These are phyloP conservation scores for Coleophora deauratella DNA, from an alignment of 2,888 invertebrate genomes.

Conservation along the genomic window DNA sequence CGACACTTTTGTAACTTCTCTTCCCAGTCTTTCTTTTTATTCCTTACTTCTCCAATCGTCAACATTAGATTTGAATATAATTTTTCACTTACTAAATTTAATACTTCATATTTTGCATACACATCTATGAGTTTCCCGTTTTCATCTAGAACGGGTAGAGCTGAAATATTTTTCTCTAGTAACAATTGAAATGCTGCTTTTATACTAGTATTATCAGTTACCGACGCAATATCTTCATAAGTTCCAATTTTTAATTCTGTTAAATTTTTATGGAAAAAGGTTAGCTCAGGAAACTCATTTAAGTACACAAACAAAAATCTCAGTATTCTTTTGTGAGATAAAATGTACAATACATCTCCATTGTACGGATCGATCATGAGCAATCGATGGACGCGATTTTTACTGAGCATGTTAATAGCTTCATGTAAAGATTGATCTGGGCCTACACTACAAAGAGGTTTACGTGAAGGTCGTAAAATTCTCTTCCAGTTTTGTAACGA, in stretches of 20 bases:
- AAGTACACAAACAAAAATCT: constrained; percentile 65
- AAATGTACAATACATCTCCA: constrained; percentile 61
- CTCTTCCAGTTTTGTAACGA: constrained; percentile 64
- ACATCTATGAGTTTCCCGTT: constrained; percentile 56
- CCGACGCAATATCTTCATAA: constrained; percentile 55
- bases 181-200: constrained; percentile 59
- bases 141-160: constrained; percentile 60
- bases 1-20: constrained; percentile 93
- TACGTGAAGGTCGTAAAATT: constrained; percentile 51
- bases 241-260: constrained; percentile 63
- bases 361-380: constrained; percentile 55
- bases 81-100: constrained; percentile 92
- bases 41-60: constrained; percentile 88
- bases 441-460: constrained; percentile 53
- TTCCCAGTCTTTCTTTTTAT: constrained; percentile 92
- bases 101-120: constrained; percentile 68
- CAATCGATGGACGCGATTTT: constrained; percentile 60
- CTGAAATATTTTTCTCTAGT: constrained; percentile 62
- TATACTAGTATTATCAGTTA: constrained; percentile 54
- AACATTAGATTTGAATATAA: constrained; percentile 93
- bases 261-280: constrained; percentile 61
- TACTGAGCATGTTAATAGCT: constrained; percentile 59
- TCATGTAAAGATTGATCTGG: constrained; percentile 65
- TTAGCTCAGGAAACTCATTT: constrained; percentile 66
- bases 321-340: constrained; percentile 64